phyloP scores from a whole-genome alignment of 2,113 vertebrate species.

The Corythornis vintsioides region DNA sequence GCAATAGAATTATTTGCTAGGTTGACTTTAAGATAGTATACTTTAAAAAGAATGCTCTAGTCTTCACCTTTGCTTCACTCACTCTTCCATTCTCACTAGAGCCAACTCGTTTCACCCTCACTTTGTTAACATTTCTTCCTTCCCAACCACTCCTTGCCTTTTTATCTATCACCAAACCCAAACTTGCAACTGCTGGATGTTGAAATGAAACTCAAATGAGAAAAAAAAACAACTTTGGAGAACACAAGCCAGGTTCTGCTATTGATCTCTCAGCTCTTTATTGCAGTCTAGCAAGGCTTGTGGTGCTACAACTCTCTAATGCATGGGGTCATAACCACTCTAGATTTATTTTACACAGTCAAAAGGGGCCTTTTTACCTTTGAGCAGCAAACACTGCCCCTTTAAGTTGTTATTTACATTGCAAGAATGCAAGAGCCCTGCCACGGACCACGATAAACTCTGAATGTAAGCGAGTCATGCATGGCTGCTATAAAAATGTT shows the following conservation, averaged over 20 bases:
- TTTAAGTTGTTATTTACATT: neutral
- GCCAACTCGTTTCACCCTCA: neutral
- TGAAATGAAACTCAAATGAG: neutral
- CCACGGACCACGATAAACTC: neutral
- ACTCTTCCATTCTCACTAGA: neutral
- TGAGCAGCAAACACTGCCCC: neutral
- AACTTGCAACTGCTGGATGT: neutral
- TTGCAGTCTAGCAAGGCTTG: neutral
- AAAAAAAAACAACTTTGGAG: neutral
- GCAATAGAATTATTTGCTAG: neutral
- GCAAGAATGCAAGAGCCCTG: neutral
- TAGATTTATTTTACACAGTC: neutral
- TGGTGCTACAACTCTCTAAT: neutral
- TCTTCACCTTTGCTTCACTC: neutral
- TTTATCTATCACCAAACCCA: neutral
- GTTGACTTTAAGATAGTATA: neutral
- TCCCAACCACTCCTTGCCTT: neutral
- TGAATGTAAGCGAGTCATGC: neutral
- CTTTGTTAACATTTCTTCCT: neutral
- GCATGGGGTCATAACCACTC: neutral
- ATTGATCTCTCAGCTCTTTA: neutral
- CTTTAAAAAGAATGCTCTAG: neutral
- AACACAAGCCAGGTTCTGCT: neutral
- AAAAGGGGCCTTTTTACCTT: neutral
- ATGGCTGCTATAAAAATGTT: neutral